Evolutionary conservation across 2,888 invertebrate species (phyloP).

Genomic region (Glyphotaelius pellucidus): DNA sequence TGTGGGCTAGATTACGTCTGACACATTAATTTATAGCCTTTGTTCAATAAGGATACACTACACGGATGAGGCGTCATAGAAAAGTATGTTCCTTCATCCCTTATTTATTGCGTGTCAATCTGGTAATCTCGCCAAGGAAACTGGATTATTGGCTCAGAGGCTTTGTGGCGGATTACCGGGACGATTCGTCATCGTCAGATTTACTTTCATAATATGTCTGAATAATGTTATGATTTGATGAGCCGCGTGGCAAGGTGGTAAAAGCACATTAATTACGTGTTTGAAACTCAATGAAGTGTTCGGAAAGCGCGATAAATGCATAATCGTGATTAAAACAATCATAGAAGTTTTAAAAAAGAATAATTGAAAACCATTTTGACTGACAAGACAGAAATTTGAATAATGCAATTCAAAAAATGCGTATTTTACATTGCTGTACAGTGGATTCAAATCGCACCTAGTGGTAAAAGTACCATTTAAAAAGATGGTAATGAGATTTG

Average conservation of each 20-base stretch:
- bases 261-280: neutral
- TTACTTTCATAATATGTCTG: conserved; percentile 5
- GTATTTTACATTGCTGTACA: too few species aligned
- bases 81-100: conserved; percentile 3
- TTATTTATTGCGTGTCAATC: conserved; percentile 42
- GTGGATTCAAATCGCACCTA: too few species aligned
- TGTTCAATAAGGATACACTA: conserved; percentile 40
- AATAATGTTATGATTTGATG: neutral
- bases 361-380: too few species aligned
- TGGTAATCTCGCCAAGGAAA: neutral
- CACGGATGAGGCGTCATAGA: conserved; percentile 27
- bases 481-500: too few species aligned
- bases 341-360: too few species aligned
- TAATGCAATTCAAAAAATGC: too few species aligned
- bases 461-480: too few species aligned
- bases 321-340: too few species aligned
- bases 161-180: conserved; percentile 12
- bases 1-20: conserved; percentile 29
- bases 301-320: too few species aligned
- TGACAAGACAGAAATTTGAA: too few species aligned
- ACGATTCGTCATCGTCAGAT: neutral
- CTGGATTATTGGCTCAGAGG: neutral
- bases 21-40: conserved; percentile 57
- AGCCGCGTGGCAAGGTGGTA: neutral
- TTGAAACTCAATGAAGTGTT: neutral